Base-by-base conservation (phyloP, 2,888 invertebrate genomes). In the Gari tellinella region DNA sequence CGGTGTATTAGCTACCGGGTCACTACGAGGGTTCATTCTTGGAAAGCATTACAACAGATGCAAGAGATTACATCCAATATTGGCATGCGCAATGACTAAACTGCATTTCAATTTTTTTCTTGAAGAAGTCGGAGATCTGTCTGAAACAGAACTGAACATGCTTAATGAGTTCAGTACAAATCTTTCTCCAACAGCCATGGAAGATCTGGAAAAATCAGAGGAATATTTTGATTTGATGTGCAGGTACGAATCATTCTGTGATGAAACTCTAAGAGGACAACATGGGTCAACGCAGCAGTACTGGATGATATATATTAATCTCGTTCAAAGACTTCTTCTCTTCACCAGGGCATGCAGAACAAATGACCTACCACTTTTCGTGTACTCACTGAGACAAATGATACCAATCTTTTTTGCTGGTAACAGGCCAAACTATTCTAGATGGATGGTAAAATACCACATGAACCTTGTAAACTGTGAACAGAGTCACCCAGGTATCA, bases 1-100 rank as follows among this genome's bases (percentile, higher is more conserved):
- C 43, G 69, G 56, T 31, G 74, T 78, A 25, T 61, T 83, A 26
- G 80, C 67, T 25, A 4, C 45, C 37, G 80, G 81, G 12, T 82
- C 79, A 17, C 61, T 79, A 14, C 66, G 64, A 23, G 81, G 80
- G 31, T 67, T 82, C 55, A 15, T 82, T 2, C 19, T 31, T 55
- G 58, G 66, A 14, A 66, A 45, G 25, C 66, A 66, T 53, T 82
- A 60, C 31, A 81, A 79, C 41, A n/a, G n/a, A n/a, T n/a, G n/a
- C n/a, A n/a, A 45, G 10, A 40, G 80, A 12, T 26, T 82, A 2
- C 81, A 82, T 48, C 73, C 70, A 26, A 15, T 82, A 2, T 48
- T 82, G 3, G 64, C 56, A 2, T 55, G 52, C 14, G 72, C 79
- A 23, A 61, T 81, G 25, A 55, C 55, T 41, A 51, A 23, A n/a